A percentile compares a stretch with the other conserved stretches of the same genome.
phyloP scores from a whole-genome alignment of 2,888 invertebrate genomes.

The Rhagonycha fulva region DNA sequence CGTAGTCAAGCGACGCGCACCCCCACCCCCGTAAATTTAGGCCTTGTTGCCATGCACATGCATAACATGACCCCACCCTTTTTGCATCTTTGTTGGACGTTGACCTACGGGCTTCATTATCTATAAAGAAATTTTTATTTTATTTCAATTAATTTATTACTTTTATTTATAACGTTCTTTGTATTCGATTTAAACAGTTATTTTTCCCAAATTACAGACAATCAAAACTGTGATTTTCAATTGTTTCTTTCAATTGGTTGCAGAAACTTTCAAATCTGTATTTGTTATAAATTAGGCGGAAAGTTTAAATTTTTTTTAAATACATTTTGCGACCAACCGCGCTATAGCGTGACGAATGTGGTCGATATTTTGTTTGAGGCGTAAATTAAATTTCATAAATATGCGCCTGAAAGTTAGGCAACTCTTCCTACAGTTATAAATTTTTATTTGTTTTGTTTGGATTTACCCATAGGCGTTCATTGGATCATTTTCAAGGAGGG shows the following conservation, averaged over 20 bases:
- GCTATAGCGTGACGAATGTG: not conserved
- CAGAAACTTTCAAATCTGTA: not conserved
- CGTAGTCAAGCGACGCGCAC: conserved; percentile 38
- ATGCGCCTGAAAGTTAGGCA: not conserved
- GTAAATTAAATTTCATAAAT: not conserved
- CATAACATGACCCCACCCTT: conserved; percentile 34
- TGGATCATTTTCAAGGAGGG: too few relatives aligned
- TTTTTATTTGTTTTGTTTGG: too few relatives aligned
- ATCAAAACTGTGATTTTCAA: not conserved
- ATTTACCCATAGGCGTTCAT: too few relatives aligned
- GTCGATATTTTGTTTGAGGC: not conserved
- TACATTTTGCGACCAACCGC: not conserved
- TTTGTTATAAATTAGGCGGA: not conserved
- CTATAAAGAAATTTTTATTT: conserved; percentile 7
- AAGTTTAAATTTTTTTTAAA: not conserved
- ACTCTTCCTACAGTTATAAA: not conserved
- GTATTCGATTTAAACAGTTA: not conserved
- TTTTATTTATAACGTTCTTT: not conserved
- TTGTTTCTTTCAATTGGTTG: not conserved
- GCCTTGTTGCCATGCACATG: conserved; percentile 50
- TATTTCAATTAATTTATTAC: not conserved
- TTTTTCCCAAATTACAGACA: not conserved
- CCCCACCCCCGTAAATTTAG: conserved; percentile 39
- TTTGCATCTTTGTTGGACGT: conserved; percentile 25
- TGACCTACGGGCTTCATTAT: conserved; percentile 27